Evolutionary conservation across 2,888 invertebrate genomes (phyloP).

Genomic region (Chorisops tibialis): DNA sequence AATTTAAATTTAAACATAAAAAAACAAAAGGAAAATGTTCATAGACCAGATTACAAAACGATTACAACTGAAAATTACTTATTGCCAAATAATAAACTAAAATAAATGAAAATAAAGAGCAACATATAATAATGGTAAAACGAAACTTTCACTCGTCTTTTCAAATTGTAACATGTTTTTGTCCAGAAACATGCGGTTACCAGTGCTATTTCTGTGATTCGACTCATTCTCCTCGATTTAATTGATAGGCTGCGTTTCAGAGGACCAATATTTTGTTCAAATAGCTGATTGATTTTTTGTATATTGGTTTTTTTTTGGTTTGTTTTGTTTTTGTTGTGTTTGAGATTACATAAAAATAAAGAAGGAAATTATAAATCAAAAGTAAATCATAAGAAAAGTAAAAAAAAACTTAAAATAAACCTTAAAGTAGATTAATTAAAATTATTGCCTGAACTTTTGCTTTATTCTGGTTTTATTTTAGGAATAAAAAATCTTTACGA

Average conservation of each 20-base stretch:
- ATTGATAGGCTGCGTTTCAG: constrained; percentile 76
- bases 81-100: too few species aligned
- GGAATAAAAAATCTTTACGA: too few species aligned
- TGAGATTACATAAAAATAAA: constrained; percentile 35
- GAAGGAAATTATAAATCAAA: constrained; percentile 33
- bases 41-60: too few species aligned
- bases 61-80: too few species aligned
- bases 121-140: constrained; percentile 29
- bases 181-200: constrained; percentile 60
- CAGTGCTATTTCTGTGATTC: constrained; percentile 78
- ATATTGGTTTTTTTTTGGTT: constrained; percentile 28
- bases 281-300: constrained; percentile 58
- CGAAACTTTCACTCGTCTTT: constrained; percentile 44
- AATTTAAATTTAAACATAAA: too few species aligned
- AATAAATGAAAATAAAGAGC: constrained; percentile 3
- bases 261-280: constrained; percentile 85
- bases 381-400: constrained; percentile 32
- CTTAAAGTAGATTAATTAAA: constrained; percentile 26
- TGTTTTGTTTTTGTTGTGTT: constrained; percentile 21
- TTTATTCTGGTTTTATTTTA: too few species aligned
- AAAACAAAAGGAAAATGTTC: too few species aligned
- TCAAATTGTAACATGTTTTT: constrained; percentile 45
- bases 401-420: constrained; percentile 34
- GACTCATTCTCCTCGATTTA: constrained; percentile 75
- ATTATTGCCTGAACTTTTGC: not conserved